Evolutionary conservation across 2,888 invertebrate genomes (phyloP).

Genomic region (Drosophila neonasuta): DNA sequence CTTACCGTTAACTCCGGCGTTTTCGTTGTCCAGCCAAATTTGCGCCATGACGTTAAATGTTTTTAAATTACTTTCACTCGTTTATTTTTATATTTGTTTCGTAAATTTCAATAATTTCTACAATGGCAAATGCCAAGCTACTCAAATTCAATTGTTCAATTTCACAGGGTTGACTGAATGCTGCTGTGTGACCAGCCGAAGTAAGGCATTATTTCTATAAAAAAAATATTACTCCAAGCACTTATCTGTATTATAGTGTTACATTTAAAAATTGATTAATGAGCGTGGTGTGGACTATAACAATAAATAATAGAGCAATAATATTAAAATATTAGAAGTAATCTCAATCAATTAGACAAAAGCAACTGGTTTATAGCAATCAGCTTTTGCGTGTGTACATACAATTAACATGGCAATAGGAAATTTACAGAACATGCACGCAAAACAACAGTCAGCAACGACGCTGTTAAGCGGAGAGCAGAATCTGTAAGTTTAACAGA

Average conservation of each 20-base stretch:
- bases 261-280: too few species aligned
- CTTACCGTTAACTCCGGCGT: slow-evolving; percentile 37
- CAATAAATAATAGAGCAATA: neutral
- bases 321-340: neutral
- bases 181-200: slow-evolving; percentile 22
- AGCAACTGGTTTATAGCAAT: neutral
- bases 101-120: neutral
- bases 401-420: neutral
- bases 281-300: too few species aligned
- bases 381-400: slow-evolving; percentile 13
- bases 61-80: neutral
- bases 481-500: slow-evolving; percentile 29
- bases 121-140: slow-evolving; percentile 27
- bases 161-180: slow-evolving; percentile 6
- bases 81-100: neutral
- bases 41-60: slow-evolving; percentile 25
- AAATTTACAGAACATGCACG: neutral
- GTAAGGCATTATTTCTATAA: neutral
- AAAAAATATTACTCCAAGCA: too few species aligned
- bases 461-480: slow-evolving; percentile 23
- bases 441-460: neutral
- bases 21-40: slow-evolving; percentile 50
- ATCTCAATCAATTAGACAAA: neutral
- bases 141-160: slow-evolving; percentile 3
- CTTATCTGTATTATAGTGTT: too few species aligned